A percentile compares a stretch with the other conserved stretches of the same genome.
phyloP scores from a whole-genome alignment of 2,797 vertebrate genomes.

The Typhlichthys eigenmanni region DNA sequence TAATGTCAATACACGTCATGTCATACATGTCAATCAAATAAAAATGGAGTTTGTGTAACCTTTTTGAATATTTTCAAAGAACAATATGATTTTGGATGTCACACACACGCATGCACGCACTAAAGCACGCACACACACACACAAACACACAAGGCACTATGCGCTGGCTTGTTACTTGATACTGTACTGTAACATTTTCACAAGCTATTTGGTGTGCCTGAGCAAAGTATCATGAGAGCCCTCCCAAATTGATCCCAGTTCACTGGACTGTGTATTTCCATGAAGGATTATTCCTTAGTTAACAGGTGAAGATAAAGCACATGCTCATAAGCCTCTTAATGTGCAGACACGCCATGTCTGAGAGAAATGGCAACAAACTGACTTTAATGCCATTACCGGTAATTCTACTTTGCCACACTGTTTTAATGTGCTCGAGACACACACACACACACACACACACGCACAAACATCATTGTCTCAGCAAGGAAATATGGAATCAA shows the following conservation, averaged over 20 bases:
- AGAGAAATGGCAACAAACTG: constrained; percentile 44
- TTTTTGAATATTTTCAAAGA: too few relatives aligned
- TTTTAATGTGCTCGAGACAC: constrained; percentile 63
- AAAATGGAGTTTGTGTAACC: too few relatives aligned
- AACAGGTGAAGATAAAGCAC: constrained; percentile 59
- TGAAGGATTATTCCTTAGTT: constrained; percentile 63
- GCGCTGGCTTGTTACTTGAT: neutral
- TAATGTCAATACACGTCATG: too few relatives aligned
- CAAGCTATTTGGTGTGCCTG: too few relatives aligned
- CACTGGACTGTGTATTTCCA: constrained; percentile 40
- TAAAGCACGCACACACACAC: too few relatives aligned
- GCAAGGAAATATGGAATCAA: constrained; percentile 67
- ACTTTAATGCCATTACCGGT: constrained; percentile 78
- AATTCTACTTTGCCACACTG: constrained; percentile 65
- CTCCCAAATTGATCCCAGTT: constrained; percentile 51
- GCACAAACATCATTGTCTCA: constrained; percentile 32
- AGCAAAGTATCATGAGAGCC: constrained; percentile 36
- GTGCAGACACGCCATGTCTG: constrained; percentile 44
- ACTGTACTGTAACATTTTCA: too few relatives aligned
- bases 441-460: constrained; percentile 8
- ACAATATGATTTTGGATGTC: too few relatives aligned
- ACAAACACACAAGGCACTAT: too few relatives aligned
- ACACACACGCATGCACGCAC: too few relatives aligned
- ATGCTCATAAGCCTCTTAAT: constrained; percentile 68
- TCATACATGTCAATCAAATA: too few relatives aligned